Evolutionary conservation across 2,888 invertebrate species (phyloP).

Genomic region (Gymnoscelis rufifasciata): DNA sequence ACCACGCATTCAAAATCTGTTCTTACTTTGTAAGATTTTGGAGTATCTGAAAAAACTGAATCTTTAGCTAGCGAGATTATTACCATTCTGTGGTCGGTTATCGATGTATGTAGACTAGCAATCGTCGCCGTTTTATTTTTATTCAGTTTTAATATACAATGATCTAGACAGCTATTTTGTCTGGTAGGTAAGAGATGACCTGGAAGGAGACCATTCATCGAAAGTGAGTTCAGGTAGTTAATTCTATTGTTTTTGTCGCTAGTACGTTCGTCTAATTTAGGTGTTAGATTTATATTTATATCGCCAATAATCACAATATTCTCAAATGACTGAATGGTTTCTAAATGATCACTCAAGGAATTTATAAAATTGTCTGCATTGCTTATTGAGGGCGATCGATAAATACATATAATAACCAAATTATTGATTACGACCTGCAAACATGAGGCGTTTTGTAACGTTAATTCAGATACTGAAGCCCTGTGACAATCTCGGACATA

Average conservation of each 20-base stretch:
- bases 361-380: neutral
- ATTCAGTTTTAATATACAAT: neutral
- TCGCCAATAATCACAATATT: neutral
- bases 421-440: neutral
- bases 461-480: constrained; percentile 11
- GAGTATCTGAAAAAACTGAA: too few relatives aligned
- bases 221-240: neutral
- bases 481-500: constrained; percentile 11
- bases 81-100: neutral
- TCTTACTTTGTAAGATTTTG: too few relatives aligned
- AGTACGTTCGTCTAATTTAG: neutral
- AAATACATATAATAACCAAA: neutral
- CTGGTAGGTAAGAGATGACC: neutral
- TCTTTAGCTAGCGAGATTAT: neutral
- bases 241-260: neutral
- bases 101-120: neutral
- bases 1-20: too few relatives aligned
- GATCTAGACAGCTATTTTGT: neutral
- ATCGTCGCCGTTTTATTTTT: neutral
- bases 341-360: neutral
- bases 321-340: neutral
- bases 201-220: neutral
- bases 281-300: neutral
- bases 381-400: neutral
- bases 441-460: constrained; percentile 3